Base-by-base conservation (phyloP, 2,113 vertebrate genomes). In the Carassius auratus region DNA sequence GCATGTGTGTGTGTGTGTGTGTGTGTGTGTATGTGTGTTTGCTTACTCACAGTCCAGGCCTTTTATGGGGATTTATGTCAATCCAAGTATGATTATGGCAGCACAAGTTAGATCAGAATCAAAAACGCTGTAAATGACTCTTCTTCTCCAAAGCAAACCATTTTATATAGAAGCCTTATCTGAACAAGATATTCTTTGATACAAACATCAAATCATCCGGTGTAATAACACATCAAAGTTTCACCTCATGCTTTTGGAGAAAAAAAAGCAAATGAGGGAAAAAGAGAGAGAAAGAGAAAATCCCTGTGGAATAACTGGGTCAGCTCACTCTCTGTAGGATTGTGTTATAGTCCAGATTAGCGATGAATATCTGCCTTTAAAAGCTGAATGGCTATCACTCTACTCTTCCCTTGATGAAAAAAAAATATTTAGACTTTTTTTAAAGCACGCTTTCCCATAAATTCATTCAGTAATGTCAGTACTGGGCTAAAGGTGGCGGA, bases 261-360 rank as follows among this genome's bases (percentile, higher is more conserved):
- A 26, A 26, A 33, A n/a, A 21, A n/a, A 80, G 69, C 77, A 15
- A 82, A 36, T 7, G 50, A 7, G 68, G 3, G 0, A 82, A 62
- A 57, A n/a, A 45, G 19, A 9, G 0, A 57, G 15, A 21, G 57
- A 86, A 38, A 71, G 23, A 87, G 71, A 86, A 74, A 84, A 86
- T 88, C 84, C 87, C 75, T 77, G 1, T 17, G 33, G 57, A 83
- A 86, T 81, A 84, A 86, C 84, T 86, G 82, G 87, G 85, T 86
- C 85, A 85, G 17, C 19, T 75, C 77, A 85, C 50, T 81, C 82
- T 78, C 26, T 52, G 33, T 85, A 68, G 52, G 64, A 88, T 83
- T 85, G 85, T 82, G 33, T 80, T 86, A 14, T 19, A 69, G 59
- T 81, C 82, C 82, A 88, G 81, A 83, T 89, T 85, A 85, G 73